A percentile compares a stretch with the other conserved stretches of the same genome.
phyloP scores from a whole-genome alignment of 2,797 vertebrate species.

The Pseudomugil gertrudae region DNA sequence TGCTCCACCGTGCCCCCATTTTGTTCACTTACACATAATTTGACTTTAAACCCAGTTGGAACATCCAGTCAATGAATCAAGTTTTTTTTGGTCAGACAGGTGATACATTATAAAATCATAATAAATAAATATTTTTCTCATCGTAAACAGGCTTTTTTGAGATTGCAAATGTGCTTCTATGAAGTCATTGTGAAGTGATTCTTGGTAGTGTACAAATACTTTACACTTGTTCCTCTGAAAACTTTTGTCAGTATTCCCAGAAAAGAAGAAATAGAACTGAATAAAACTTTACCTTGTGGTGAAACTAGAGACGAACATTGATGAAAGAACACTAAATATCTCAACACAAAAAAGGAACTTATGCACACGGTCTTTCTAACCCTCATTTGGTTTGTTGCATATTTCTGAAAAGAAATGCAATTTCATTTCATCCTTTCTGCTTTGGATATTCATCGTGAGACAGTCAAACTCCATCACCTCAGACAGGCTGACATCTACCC shows the following conservation, averaged over 20 bases:
- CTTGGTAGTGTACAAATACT: constrained; percentile 14
- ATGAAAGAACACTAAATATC: no score
- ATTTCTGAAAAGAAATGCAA: neutral
- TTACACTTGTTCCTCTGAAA: constrained; percentile 11
- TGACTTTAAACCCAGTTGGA: no score
- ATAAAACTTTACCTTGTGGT: no score
- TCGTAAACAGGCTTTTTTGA: constrained; percentile 10
- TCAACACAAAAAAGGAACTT: neutral
- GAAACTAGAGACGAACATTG: neutral
- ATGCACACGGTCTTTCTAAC: neutral
- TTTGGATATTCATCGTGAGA: constrained; percentile 10
- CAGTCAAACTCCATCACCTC: constrained; percentile 6
- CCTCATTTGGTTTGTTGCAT: neutral
- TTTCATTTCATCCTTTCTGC: constrained; percentile 10
- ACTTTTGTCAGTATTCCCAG: neutral
- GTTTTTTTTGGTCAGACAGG: neutral
- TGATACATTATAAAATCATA: constrained; percentile 15
- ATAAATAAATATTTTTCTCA: no score
- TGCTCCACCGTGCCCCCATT: no score
- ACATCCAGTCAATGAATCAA: neutral
- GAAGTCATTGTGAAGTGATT: constrained; percentile 9
- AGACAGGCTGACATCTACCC: constrained; percentile 13
- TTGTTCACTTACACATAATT: no score
- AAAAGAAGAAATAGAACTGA: no score
- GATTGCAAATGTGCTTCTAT: constrained; percentile 21